Conservation (phyloP, 2,797 vertebrate genomes). For the Eremophila alpestris region DNA sequence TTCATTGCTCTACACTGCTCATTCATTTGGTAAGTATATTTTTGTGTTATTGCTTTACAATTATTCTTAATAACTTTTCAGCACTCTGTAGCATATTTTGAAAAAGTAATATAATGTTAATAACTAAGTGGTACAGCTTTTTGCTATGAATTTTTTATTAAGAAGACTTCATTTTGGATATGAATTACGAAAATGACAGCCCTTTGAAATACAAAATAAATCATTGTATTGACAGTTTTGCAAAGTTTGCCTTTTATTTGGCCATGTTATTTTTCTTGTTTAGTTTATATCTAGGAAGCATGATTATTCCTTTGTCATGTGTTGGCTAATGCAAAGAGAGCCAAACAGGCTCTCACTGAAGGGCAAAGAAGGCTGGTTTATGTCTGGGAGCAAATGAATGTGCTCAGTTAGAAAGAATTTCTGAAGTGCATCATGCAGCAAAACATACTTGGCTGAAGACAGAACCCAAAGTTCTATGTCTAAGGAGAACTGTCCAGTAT, state of each 20-base stretch:
- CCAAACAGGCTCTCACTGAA: not conserved
- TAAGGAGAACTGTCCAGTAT: not conserved
- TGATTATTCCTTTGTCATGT: not conserved
- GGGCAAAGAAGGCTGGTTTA: not conserved
- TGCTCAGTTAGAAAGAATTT: not conserved
- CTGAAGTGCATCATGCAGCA: not conserved
- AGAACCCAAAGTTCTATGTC: not conserved
- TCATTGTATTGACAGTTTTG: not conserved
- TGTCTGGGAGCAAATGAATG: not conserved
- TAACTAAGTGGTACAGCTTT: not conserved
- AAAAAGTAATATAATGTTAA: not conserved
- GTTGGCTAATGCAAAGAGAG: not conserved
- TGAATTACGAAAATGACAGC: fast-evolving
- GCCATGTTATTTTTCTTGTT: not conserved
- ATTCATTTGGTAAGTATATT: not conserved
- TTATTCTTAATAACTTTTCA: not conserved
- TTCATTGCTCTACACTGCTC: not conserved
- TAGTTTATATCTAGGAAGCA: not conserved
- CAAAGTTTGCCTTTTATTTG: not conserved
- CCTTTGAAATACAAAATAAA: not conserved
- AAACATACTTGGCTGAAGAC: not conserved
- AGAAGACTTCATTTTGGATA: not conserved
- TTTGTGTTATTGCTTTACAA: not conserved
- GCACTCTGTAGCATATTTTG: not conserved
- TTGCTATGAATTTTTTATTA: not conserved